Conservation (phyloP, 2,888 invertebrate genomes). For the Coelinius sp. region DNA sequence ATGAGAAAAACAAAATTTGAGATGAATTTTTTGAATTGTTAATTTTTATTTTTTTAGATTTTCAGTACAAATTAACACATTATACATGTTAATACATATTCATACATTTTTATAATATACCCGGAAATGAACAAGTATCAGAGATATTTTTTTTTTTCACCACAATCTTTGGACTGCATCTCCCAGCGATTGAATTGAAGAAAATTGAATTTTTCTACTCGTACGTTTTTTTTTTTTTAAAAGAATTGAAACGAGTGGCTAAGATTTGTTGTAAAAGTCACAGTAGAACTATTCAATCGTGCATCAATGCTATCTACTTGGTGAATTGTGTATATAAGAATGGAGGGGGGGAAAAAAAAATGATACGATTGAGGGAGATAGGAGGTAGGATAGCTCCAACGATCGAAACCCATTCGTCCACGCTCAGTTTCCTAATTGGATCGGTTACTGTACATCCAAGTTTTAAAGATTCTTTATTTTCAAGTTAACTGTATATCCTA, state of each 20-base stretch:
- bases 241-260: background rate
- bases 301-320: conserved; percentile 39
- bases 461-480: conserved; percentile 34
- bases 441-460: conserved; percentile 52
- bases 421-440: conserved; percentile 62
- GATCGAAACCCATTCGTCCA: conserved; percentile 61
- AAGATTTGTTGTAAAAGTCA: conserved; percentile 30
- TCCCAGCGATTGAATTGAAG: conserved; percentile 4
- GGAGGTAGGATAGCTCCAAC: conserved; percentile 39
- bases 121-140: background rate
- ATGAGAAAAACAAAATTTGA: background rate
- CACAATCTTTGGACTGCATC: too few relatives aligned
- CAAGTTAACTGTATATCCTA: conserved; percentile 1
- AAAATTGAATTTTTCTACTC: background rate
- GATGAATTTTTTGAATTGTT: background rate
- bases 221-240: background rate
- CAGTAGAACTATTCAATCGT: conserved; percentile 25
- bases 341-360: conserved; percentile 1
- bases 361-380: conserved; percentile 23
- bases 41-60: too few relatives aligned
- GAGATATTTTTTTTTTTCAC: background rate
- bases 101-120: too few relatives aligned
- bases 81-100: too few relatives aligned
- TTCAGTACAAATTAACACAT: too few relatives aligned
- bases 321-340: conserved; percentile 17